These are phyloP conservation scores for Amphiprion percula DNA, from an alignment of 2,113 vertebrate species.

Conservation along the genomic window DNA sequence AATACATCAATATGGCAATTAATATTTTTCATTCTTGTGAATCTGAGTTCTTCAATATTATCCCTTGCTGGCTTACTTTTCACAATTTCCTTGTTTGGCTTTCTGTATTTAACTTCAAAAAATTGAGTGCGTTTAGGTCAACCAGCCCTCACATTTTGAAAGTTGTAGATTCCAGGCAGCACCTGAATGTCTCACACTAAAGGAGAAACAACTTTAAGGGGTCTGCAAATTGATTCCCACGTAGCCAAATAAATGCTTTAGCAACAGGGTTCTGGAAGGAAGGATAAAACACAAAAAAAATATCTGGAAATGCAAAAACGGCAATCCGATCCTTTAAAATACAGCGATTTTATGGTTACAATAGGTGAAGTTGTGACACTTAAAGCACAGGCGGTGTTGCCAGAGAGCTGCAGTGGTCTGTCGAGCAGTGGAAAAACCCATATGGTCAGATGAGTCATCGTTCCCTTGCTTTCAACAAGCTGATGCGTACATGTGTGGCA, in stretches of 20 bases:
- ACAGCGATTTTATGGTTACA: neutral
- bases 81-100: neutral
- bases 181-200: neutral
- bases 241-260: neutral
- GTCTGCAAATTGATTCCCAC: neutral
- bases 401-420: conserved; percentile 31
- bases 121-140: neutral
- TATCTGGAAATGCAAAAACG: neutral
- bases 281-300: neutral
- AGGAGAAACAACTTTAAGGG: neutral
- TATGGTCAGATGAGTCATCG: conserved; percentile 61
- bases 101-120: neutral
- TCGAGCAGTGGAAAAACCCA: conserved; percentile 53
- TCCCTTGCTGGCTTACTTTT: neutral
- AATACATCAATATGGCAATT: neutral
- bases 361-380: conserved; percentile 13
- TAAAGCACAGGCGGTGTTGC: conserved; percentile 6
- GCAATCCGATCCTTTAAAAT: conserved; percentile 1
- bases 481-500: conserved; percentile 42
- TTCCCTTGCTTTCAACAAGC: conserved; percentile 27
- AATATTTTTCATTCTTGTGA: too few species aligned
- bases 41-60: too few species aligned
- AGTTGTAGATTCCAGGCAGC: conserved; percentile 9
- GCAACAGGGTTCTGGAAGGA: neutral
- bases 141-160: neutral